A percentile compares a stretch with the other conserved stretches of the same genome.
These are phyloP conservation scores for Acleris emargana DNA, from an alignment of 2,888 invertebrate species.

Conservation along the genomic window DNA sequence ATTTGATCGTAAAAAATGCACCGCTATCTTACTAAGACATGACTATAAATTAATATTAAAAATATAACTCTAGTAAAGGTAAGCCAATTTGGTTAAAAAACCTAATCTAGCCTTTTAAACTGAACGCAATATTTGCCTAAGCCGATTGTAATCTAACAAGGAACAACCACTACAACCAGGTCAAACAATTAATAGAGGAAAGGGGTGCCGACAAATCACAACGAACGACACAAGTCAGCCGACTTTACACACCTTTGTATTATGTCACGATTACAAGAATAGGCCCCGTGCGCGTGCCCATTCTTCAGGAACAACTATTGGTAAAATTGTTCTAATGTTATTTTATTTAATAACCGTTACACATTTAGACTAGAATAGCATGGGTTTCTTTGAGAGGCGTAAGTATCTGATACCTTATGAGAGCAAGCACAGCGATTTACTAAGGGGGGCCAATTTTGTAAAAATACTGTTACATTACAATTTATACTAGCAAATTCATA, in stretches of 20 bases:
- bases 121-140: conserved; percentile 19
- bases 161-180: conserved; percentile 30
- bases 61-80: neutral
- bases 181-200: conserved; percentile 22
- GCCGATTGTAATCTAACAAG: conserved; percentile 22
- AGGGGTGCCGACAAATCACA: conserved; percentile 32
- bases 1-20: too few relatives aligned
- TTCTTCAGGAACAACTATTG: neutral
- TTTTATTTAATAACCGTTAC: too few relatives aligned
- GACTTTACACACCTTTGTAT: conserved; percentile 36
- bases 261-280: conserved; percentile 36
- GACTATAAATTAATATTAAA: neutral
- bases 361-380: too few relatives aligned
- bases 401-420: too few relatives aligned
- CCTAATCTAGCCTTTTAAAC: neutral
- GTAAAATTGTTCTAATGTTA: neutral
- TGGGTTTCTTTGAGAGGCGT: too few relatives aligned
- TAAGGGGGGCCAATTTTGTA: too few relatives aligned
- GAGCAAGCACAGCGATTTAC: too few relatives aligned
- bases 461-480: too few relatives aligned
- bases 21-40: too few relatives aligned
- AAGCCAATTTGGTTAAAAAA: neutral
- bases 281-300: conserved; percentile 26
- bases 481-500: too few relatives aligned
- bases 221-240: conserved; percentile 30